Evolutionary conservation across 2,888 invertebrate genomes (phyloP), one percentile per base, ranked within the genome.

Genomic region (Phalera bucephala): DNA sequence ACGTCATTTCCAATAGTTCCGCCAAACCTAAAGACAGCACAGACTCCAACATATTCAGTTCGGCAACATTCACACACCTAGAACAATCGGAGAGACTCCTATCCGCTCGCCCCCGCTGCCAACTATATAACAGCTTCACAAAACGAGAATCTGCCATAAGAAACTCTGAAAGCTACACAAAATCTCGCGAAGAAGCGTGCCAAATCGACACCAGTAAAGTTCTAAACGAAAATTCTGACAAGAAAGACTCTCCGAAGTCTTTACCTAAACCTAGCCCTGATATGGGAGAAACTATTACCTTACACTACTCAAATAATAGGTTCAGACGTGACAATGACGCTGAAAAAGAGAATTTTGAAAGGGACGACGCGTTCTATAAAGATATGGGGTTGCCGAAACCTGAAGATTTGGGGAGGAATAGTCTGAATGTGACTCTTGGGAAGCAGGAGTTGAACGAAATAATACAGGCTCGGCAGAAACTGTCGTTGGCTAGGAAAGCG

Each of bases 361-460:
- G 76, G 35, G 83, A 87, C 42, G 86, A 90, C 33, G 63, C 86
- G 6, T 90, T 90, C 36, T 85, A 77, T 48, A 85, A 75, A 55
- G 85, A 88, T 3, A 84, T 83, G 79, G 80, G 72, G 0, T 26
- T 83, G 19, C 69, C 64, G 2, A 80, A 68, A 32, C 66, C 80
- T 0, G 71, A 72, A 0, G 86, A 82, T 2, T 33, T 68, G 0
- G 79, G 64, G 0, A 69, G 61, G 30, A 84, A 76, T 17, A 89
- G 83, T 42, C 25, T 87, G 1, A 89, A 86, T 40, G 79, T 85
- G 0, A 89, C 87, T 0, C 41, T 86, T 1, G 89, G 88, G 15
- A 90, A 90, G 41, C 82, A 87, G 36, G 89, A 89, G 45, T 35
- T 89, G 29, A 89, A 88, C 30, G 89, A 89, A 40, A 89, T 89